Evolutionary conservation across 2,113 vertebrate genomes (phyloP), one percentile per base, ranked within the genome.

Genomic region (Pygoscelis antarcticus): DNA sequence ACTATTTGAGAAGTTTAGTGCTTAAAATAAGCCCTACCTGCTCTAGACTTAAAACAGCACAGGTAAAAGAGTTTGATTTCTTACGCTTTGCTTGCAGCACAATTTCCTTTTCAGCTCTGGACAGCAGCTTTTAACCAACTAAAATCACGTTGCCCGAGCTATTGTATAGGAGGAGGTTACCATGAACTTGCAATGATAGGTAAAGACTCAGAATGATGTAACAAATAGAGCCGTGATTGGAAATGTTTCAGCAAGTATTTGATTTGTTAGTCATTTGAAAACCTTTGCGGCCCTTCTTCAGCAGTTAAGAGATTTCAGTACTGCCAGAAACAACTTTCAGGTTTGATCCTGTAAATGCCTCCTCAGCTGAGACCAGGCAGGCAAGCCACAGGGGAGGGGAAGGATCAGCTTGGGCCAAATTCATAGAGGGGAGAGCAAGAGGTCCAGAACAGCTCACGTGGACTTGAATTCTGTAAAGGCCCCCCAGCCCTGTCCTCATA

Each of bases 401-500:
- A 15, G 16, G 47, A 25, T 8, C 77, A 38, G 70, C 44, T 10
- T 30, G 65, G 68, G 51, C 52, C 7, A 52, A 0, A 3, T 0
- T 12, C 55, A 13, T 0, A 5, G 30, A 36, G 17, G 76, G 42
- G 34, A 82, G 13, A 79, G 54, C 8, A 32, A 0, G 4, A 23
- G 52, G 20, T 4, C 4, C 44, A 27, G 80, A n/a, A 4, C 5
- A 55, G 49, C 79, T 66, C 66, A 12, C 8, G 3, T 0, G 9
- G 18, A 6, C n/a, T 4, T 20, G 38, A 16, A 2, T 5, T 15
- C 10, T 26, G 9, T 6, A 26, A 10, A 40, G 26, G 3, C 2
- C 15, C 26, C 36, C 26, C 11, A 7, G 4, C 4, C 9, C 44
- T 52, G 15, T 26, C 32, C 76, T 18, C 2, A 0, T 1, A 0